Base-by-base conservation (phyloP, 1,140 invertebrate genomes). In the Polyergus mexicanus region DNA sequence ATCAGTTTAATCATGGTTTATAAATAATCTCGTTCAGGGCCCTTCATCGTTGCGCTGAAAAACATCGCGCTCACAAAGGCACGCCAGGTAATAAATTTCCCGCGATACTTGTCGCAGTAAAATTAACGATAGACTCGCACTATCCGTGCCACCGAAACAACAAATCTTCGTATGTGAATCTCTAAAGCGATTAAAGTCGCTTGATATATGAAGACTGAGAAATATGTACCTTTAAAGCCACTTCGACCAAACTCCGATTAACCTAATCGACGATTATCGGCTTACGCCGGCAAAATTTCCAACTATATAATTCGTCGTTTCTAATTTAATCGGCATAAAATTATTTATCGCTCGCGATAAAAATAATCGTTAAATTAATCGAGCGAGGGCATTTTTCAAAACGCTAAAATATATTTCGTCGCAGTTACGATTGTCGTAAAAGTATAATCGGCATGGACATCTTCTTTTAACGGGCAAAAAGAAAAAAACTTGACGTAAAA, bases 131-230 rank as follows among this genome's bases (percentile, higher is more conserved):
- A 62, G 54, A 60, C 38, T 72, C 38, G 60, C 60, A 72, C 68
- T 83, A 74, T 72, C 68, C 38, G 28, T 72, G 54, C 72, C 60
- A 38, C 60, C 28, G 72, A 76, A 77, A 77, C 72, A 84, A 84
- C 81, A 84, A 84, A 84, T 84, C 81, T 77, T 77, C 58, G 58
- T 44, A 19, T n/a, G 77, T 44, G 81, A 54, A 51, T 84, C 74
- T 77, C n/a, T 66, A 41, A 38, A 65, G 32, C 81, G 22, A 68
- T 77, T 84, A 58, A 63, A 65, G 51, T 38, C 32, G 38, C 6
- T 65, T 75, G 81, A 77, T 84, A 47, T 77, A 84, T 66, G 47
- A 84, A 35, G 22, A 28, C 72, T 16, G 35, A 77, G 69, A 84
- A 84, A 84, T 84, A 76, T 54, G 69, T 19, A 22, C 63, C 44